phyloP scores from a whole-genome alignment of 2,113 vertebrate genomes.

The Aramus guarauna region DNA sequence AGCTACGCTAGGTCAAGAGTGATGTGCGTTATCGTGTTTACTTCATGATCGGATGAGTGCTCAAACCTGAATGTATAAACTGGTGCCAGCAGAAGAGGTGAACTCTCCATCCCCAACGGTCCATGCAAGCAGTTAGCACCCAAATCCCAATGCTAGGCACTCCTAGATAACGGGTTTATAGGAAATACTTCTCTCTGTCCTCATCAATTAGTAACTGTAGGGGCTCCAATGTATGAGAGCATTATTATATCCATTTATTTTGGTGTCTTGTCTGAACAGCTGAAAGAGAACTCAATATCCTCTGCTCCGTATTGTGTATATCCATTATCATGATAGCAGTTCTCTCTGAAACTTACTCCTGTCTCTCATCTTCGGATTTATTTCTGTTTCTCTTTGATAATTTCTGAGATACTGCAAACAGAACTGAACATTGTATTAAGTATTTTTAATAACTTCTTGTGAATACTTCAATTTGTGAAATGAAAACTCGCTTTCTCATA shows the following conservation, averaged over 20 bases:
- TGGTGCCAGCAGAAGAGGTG: neutral
- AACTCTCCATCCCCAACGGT: neutral
- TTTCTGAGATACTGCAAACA: neutral
- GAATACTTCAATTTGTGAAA: neutral
- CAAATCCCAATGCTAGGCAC: neutral
- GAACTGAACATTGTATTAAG: neutral
- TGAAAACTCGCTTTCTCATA: neutral
- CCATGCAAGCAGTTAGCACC: neutral
- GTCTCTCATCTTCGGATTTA: neutral
- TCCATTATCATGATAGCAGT: neutral
- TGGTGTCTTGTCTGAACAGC: neutral
- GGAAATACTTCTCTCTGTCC: neutral
- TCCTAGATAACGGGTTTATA: neutral
- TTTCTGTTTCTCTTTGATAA: neutral
- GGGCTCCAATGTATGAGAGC: neutral
- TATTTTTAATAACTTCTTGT: neutral
- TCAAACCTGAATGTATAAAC: neutral
- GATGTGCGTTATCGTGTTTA: neutral
- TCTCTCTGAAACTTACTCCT: neutral
- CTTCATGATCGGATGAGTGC: neutral
- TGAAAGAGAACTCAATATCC: slow-evolving; percentile 9
- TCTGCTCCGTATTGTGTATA: neutral
- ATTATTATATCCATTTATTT: slow-evolving; percentile 32
- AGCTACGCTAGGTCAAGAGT: neutral
- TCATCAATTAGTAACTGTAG: neutral